Percentiles rank a stretch among this genome's conserved stretches.
Evolutionary conservation across 2,797 vertebrate genomes (phyloP).

Genomic region (Acropternis orthonyx): DNA sequence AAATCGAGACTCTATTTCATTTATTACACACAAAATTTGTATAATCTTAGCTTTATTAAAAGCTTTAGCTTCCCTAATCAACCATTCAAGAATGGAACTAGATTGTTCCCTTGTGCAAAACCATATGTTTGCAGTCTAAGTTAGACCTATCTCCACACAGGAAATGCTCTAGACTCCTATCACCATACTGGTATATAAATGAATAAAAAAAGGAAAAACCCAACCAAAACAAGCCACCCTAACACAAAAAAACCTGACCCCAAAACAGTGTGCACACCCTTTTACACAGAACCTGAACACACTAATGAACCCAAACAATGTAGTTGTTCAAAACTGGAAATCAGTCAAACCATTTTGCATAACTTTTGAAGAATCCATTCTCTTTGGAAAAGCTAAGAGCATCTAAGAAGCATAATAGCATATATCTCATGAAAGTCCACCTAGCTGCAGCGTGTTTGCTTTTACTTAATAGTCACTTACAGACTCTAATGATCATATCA

Average conservation of each 20-base stretch:
- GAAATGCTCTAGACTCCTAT: background rate
- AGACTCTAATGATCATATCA: background rate
- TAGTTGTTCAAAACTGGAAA: background rate
- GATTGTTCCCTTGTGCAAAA: background rate
- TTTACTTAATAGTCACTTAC: background rate
- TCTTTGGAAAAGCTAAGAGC: background rate
- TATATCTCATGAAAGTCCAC: background rate
- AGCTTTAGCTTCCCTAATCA: background rate
- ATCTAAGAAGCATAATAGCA: background rate
- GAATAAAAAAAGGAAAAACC: fast-evolving
- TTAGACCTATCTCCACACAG: background rate
- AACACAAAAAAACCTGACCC: background rate
- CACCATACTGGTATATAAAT: background rate
- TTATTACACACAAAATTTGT: background rate
- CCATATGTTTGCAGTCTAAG: background rate
- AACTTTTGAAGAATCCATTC: background rate
- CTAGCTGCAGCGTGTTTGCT: background rate
- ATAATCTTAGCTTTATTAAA: background rate
- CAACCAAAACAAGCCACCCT: background rate
- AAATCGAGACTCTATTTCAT: background rate
- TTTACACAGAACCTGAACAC: background rate
- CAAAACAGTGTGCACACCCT: fast-evolving
- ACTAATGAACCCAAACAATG: background rate
- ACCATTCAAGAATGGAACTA: background rate
- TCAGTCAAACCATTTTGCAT: background rate